Evolutionary conservation across 1,140 invertebrate genomes (phyloP), one percentile per base, ranked within the genome.

Genomic region (Hyphantria cunea): DNA sequence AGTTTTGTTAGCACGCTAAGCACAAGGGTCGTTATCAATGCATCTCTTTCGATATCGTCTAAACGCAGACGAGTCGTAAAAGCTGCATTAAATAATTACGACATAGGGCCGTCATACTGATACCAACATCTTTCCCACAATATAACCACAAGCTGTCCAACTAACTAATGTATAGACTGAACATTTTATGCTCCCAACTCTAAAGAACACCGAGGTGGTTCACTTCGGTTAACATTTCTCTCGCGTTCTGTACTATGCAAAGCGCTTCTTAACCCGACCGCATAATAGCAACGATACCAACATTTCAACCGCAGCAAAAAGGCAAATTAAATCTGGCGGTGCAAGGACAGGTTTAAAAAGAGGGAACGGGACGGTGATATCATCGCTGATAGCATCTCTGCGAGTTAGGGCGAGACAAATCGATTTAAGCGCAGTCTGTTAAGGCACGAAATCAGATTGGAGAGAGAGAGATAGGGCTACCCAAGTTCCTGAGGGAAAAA

Each of bases 321-420:
- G 72, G 71, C 70, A 70, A 84, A 82, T 74, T 76, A 75, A 85
- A 84, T 80, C 78, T 71, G 70, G 68, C 78, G 70, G 34, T 70
- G 72, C 63, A 70, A 58, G 55, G 74, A 84, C 86, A 77, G 78
- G 80, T 86, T 85, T 74, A 52, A 70, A 74, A 68, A 52, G 39
- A 13, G 32, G 62, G 34, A 54, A 64, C 61, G 72, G 66, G 78
- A 81, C 69, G 68, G 61, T 53, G 71, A 65, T 72, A 76, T 70
- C 62, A 66, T 70, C 65, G 52, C 51, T 68, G 71, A 78, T 77
- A 67, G 71, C 65, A 78, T 80, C 74, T 64, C 59, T 61, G 74
- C 68, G 64, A 71, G 84, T 72, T 72, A 68, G 74, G 74, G 84
- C 81, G 82, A 81, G 82, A 89, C 80, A 82, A 82, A 86, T 85